Evolutionary conservation across 2,113 vertebrate genomes (phyloP).

Genomic region (Mugil cephalus): DNA sequence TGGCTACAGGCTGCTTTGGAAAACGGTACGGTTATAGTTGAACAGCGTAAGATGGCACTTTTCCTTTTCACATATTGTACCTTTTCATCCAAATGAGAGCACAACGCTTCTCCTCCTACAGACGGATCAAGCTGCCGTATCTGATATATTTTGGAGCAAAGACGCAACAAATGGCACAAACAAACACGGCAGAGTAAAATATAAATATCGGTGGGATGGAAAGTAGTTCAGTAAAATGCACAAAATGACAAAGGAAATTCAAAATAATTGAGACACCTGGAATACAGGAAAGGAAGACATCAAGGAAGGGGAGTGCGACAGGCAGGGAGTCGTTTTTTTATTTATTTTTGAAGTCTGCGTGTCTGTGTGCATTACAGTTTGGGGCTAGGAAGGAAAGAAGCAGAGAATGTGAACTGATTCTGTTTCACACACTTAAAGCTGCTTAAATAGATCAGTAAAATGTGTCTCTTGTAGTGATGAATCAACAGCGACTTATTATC

Average conservation of each 20-base stretch:
- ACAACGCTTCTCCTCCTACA: background rate
- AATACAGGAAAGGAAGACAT: constrained; percentile 41
- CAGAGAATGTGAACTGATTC: background rate
- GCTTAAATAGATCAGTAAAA: too few relatives aligned
- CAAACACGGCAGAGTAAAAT: constrained; percentile 7
- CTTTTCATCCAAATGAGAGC: constrained; percentile 3
- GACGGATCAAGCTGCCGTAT: constrained; percentile 8
- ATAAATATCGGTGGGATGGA: constrained; percentile 17
- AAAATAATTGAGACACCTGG: background rate
- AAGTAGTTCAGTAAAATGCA: constrained; percentile 2
- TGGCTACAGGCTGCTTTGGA: background rate
- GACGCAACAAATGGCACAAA: background rate
- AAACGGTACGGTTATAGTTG: background rate
- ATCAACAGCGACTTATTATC: too few relatives aligned
- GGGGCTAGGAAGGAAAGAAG: background rate
- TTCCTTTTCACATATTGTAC: constrained; percentile 1
- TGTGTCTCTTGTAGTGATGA: too few relatives aligned
- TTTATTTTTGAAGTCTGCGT: background rate
- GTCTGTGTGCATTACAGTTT: background rate
- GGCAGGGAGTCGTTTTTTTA: background rate
- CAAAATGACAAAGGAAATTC: constrained; percentile 9
- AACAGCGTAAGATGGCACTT: background rate
- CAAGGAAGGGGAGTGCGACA: constrained; percentile 1
- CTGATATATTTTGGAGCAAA: background rate
- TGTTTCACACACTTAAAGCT: too few relatives aligned